These are phyloP conservation scores for Pollimyrus isidori DNA, from an alignment of 2,113 vertebrate genomes.

Conservation along the genomic window DNA sequence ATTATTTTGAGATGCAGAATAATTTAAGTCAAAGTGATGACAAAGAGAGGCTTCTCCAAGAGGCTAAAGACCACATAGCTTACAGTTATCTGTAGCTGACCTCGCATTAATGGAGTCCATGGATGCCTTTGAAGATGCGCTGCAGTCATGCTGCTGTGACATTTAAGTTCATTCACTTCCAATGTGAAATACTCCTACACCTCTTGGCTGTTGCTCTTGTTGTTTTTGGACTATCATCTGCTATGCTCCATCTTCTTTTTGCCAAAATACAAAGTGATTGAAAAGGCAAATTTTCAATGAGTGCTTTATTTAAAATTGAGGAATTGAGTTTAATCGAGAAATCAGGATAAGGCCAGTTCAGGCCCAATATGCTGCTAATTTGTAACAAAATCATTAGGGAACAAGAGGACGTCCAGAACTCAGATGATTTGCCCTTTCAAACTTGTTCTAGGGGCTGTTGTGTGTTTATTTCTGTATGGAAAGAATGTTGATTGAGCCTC, in stretches of 20 bases:
- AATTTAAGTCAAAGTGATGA: neutral
- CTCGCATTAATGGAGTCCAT: neutral
- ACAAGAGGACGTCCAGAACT: neutral
- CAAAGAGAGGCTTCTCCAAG: neutral
- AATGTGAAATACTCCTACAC: neutral
- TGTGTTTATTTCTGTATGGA: neutral
- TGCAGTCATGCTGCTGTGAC: neutral
- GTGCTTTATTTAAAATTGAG: neutral
- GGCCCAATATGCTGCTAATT: neutral
- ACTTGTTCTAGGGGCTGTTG: neutral
- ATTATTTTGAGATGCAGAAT: neutral
- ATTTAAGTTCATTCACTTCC: neutral
- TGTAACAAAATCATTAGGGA: neutral
- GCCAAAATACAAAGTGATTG: neutral
- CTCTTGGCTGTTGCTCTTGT: neutral
- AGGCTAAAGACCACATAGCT: neutral
- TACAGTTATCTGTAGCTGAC: neutral
- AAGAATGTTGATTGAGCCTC: neutral
- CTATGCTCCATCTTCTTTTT: neutral
- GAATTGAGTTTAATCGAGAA: neutral
- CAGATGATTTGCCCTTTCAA: neutral
- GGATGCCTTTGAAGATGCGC: neutral
- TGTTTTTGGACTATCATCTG: neutral
- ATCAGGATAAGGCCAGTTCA: neutral
- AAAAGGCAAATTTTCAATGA: neutral